Evolutionary conservation across 2,797 vertebrate species (phyloP), one percentile per base, ranked within the genome.

Genomic region (Scarus forsteni): DNA sequence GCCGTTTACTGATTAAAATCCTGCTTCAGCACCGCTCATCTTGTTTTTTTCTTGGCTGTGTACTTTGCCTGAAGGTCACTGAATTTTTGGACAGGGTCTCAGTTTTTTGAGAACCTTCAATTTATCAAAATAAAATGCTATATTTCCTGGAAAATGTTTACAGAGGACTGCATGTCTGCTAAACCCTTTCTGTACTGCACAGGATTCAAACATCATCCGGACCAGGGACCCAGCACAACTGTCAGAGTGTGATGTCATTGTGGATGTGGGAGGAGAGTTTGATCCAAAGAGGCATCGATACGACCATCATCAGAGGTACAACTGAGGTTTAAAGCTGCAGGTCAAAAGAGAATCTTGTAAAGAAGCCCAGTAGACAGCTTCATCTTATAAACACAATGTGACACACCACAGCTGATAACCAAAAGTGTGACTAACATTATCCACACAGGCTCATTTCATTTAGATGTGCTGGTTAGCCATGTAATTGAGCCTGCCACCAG

Each of bases 261-360:
- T 99, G 54, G 97, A 99, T 0, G 98, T 99, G 15, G 98, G 98
- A 15, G 97, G 96, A 43, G 96, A 94, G 70, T 99, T 97, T 51
- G 94, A 98, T 82, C 96, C 96, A 1, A 82, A 88, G 79, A 93
- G 60, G 40, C 96, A 98, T 70, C 96, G 95, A 60, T 99, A 97
- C 12, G 97, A 99, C 78, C 98, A 99, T 83, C 98, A 99, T 88
- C 98, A 99, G 88, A 96, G 98, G 98, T 97, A 90, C 70, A 1
- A 8, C 10, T 46, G 14, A 51, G 35, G 40, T 39, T 52, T 19
- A 5, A 15, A 54, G 9, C 46, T 48, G 39, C 51, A 50, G 14
- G 18, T 49, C 7, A 39, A 39, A 34, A 75, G 5, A 61, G 3
- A 59, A 12, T 3, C 11, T 44, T 42, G 16, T 38, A 7, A 56